A percentile compares a stretch with the other conserved stretches of the same genome.
phyloP scores from a whole-genome alignment of 1,140 invertebrate genomes.

The Chrysopa pallens region DNA sequence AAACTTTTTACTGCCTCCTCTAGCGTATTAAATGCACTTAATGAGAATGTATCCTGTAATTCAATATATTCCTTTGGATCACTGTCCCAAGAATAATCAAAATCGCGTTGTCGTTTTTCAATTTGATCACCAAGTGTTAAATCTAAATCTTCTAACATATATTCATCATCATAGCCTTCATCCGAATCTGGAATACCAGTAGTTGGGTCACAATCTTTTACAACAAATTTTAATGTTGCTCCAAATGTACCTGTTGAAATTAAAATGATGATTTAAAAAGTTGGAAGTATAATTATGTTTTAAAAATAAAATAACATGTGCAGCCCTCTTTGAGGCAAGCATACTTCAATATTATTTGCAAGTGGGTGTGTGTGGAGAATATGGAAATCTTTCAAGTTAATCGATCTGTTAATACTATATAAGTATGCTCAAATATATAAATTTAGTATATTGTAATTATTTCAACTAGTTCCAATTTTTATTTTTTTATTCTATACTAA shows the following conservation, averaged over 20 bases:
- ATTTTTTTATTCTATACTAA: too few species aligned
- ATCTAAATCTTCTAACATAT: slow-evolving; percentile 85
- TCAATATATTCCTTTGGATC: slow-evolving; percentile 42
- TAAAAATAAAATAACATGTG: too few species aligned
- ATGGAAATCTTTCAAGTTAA: too few species aligned
- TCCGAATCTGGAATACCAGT: slow-evolving; percentile 87
- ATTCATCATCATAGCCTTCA: slow-evolving; percentile 57
- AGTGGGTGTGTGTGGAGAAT: too few species aligned
- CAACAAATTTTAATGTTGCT: slow-evolving; percentile 80
- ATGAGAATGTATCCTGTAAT: slow-evolving; percentile 75
- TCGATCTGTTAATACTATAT: too few species aligned
- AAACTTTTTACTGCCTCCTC: slow-evolving; percentile 81
- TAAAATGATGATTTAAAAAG: background rate
- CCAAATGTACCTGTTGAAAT: slow-evolving; percentile 50
- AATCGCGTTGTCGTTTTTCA: slow-evolving; percentile 60
- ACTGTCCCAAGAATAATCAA: slow-evolving; percentile 57
- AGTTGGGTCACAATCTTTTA: slow-evolving; percentile 89
- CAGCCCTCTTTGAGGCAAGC: too few species aligned
- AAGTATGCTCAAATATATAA: too few species aligned
- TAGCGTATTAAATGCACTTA: slow-evolving; percentile 61
- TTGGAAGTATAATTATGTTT: too few species aligned
- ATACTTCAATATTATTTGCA: too few species aligned
- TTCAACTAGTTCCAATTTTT: too few species aligned
- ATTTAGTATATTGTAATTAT: too few species aligned
- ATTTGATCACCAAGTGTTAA: slow-evolving; percentile 81